Evolutionary conservation across 37 sponge, comb jelly and placozoan genomes (phyloP).

Genomic region (Halichondria panicea): DNA sequence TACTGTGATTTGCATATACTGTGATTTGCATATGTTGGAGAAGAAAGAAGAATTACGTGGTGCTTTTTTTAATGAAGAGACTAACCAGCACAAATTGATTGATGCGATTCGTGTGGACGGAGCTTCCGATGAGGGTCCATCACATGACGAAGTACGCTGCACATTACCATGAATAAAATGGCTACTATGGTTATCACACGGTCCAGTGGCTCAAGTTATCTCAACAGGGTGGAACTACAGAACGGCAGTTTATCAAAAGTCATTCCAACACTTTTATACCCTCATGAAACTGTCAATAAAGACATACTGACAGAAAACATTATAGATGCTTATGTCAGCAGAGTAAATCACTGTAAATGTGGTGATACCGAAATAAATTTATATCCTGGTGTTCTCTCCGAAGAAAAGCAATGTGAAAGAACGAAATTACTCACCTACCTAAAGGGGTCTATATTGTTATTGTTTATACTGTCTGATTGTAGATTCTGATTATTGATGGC

Average conservation of each 20-base stretch:
- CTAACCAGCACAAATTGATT: background rate
- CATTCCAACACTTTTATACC: slow-evolving; percentile 46
- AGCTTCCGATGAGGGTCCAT: slow-evolving; percentile 33
- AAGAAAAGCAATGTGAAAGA: slow-evolving; percentile 1
- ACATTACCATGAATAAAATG: background rate
- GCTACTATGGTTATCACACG: slow-evolving; percentile 23
- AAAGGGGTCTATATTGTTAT: slow-evolving; percentile 30
- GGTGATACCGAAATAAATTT: slow-evolving; percentile 39
- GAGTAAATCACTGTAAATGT: slow-evolving; percentile 43
- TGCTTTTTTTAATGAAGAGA: background rate
- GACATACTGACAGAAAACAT: slow-evolving; percentile 10
- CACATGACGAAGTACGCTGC: slow-evolving; percentile 29
- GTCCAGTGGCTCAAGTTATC: slow-evolving; percentile 15
- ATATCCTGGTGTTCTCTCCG: slow-evolving; percentile 21
- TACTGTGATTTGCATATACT: background rate
- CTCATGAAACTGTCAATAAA: slow-evolving; percentile 17
- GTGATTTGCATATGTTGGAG: slow-evolving; percentile 17
- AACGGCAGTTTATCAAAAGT: slow-evolving; percentile 23
- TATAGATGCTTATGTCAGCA: slow-evolving; percentile 30
- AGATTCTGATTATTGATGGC: no score
- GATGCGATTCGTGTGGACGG: slow-evolving; percentile 19
- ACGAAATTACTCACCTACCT: slow-evolving; percentile 1
- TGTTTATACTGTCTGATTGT: background rate
- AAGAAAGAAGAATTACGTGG: background rate
- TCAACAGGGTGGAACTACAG: slow-evolving; percentile 42